Conservation (phyloP, 2,113 vertebrate species). For the Thomomys bottae region DNA sequence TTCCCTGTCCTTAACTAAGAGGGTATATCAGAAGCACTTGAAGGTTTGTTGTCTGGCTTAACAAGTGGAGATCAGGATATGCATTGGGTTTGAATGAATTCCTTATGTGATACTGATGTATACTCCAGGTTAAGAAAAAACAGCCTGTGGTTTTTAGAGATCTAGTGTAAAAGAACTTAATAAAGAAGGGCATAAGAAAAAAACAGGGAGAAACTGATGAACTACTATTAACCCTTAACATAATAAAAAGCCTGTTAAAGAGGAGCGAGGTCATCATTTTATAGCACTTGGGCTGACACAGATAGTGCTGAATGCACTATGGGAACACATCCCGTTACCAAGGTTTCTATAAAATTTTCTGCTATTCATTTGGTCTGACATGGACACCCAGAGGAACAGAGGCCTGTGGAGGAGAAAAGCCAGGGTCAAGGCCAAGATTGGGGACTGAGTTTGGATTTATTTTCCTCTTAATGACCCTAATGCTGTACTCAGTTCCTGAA, state of each 20-base stretch:
- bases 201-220: slow-evolving; percentile 27
- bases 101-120: background rate
- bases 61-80: background rate
- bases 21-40: background rate
- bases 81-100: background rate
- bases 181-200: slow-evolving; percentile 13
- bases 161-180: slow-evolving; percentile 32
- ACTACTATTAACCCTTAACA: slow-evolving; percentile 40
- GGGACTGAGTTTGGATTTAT: slow-evolving; percentile 6
- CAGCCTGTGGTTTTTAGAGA: slow-evolving; percentile 22
- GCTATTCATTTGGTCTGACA: slow-evolving; percentile 32
- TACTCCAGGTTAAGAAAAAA: background rate
- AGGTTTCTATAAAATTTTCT: background rate
- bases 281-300: background rate
- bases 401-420: background rate
- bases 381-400: slow-evolving; percentile 37
- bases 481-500: background rate
- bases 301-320: background rate
- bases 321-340: slow-evolving; percentile 23
- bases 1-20: background rate
- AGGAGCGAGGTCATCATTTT: slow-evolving; percentile 37
- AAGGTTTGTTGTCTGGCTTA: background rate
- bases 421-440: slow-evolving; percentile 16
- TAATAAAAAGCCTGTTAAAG: slow-evolving; percentile 57
- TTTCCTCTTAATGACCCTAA: slow-evolving; percentile 3